Conservation (phyloP, 2,113 vertebrate genomes). For the Ondatra zibethicus region DNA sequence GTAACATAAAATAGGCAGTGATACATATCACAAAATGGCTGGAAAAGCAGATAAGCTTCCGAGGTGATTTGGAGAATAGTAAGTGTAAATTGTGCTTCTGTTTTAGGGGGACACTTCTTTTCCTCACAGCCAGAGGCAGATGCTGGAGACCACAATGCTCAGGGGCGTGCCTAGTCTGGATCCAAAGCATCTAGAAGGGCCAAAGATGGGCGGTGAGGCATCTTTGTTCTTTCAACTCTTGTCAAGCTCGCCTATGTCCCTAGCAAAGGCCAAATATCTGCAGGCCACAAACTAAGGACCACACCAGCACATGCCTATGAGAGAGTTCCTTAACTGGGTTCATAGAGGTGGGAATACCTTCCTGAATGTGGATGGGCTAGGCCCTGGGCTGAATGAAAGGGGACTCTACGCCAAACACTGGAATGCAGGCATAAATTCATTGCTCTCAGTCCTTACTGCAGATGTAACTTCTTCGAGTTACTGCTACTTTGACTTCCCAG, state of each 20-base stretch:
- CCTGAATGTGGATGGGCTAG: neutral
- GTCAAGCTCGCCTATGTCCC: too few relatives aligned
- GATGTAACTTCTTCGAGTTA: neutral
- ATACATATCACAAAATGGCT: conserved; percentile 69
- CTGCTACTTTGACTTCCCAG: neutral
- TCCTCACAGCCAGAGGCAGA: neutral
- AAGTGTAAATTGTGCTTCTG: conserved; percentile 52
- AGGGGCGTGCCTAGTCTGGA: neutral
- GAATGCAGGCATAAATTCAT: neutral
- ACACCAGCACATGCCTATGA: neutral
- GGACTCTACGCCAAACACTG: neutral
- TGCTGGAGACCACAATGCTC: neutral
- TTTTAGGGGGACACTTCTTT: conserved; percentile 48
- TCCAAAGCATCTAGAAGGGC: neutral
- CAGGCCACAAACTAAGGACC: neutral
- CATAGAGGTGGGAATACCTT: neutral
- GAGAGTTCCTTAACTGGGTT: neutral
- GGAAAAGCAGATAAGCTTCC: conserved; percentile 64
- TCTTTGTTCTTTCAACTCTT: neutral
- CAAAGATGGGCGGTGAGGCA: neutral
- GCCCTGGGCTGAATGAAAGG: neutral
- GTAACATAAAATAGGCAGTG: conserved; percentile 67
- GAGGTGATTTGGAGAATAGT: conserved; percentile 60
- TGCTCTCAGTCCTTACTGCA: neutral
- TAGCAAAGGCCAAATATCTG: neutral